phyloP scores from a whole-genome alignment of 2,888 invertebrate species.

The Chydorus sphaericus region DNA sequence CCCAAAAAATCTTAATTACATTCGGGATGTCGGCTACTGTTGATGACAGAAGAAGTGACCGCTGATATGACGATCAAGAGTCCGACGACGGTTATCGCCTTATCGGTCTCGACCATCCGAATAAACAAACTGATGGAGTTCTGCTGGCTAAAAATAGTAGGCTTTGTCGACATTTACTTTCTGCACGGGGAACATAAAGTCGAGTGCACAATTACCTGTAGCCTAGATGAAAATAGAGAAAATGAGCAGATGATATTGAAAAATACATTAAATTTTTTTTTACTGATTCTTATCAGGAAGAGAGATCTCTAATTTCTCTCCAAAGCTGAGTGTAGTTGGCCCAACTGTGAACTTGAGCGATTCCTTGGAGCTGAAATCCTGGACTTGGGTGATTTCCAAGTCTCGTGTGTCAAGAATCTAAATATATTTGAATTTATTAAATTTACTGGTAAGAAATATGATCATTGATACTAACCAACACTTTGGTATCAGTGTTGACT shows the following conservation, averaged over 20 bases:
- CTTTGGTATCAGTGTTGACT: conserved; percentile 34
- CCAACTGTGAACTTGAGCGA: conserved; percentile 43
- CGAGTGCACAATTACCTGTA: conserved; percentile 41
- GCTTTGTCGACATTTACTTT: too few relatives aligned
- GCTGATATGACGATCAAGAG: too few relatives aligned
- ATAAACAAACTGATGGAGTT: too few relatives aligned
- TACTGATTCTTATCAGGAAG: conserved; percentile 44
- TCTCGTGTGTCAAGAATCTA: conserved; percentile 63
- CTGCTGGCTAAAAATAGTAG: too few relatives aligned
- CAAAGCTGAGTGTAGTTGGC: conserved; percentile 49
- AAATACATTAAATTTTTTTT: too few relatives aligned
- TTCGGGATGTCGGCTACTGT: too few relatives aligned
- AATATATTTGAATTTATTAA: conserved; percentile 16
- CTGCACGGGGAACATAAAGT: conserved; percentile 64
- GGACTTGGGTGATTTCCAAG: conserved; percentile 46
- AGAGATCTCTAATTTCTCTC: conserved; percentile 57
- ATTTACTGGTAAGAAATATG: conserved; percentile 4
- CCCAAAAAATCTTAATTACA: too few relatives aligned
- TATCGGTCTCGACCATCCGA: too few relatives aligned
- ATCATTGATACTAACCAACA: conserved; percentile 41
- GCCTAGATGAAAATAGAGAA: too few relatives aligned
- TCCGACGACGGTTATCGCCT: too few relatives aligned
- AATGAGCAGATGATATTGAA: too few relatives aligned
- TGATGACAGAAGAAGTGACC: too few relatives aligned
- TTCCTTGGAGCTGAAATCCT: conserved; percentile 36